Base-by-base conservation (phyloP, 1,140 invertebrate genomes). In the Calephelis nemesis region DNA sequence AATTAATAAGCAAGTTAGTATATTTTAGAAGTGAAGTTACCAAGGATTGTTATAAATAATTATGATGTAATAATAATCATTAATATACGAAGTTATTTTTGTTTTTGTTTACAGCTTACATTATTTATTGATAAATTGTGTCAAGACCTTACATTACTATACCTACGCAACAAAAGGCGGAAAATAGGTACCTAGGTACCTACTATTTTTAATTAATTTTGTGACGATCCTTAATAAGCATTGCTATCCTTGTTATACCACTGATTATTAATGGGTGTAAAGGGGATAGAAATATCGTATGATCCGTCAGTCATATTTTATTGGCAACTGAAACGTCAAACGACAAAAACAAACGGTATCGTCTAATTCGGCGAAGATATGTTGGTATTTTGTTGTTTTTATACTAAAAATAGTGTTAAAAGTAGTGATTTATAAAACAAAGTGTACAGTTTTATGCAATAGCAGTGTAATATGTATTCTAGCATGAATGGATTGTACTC, bases 401-500 rank as follows among this genome's bases (percentile, higher is more conserved):
- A 74, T 68, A 60, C 63, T 70, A 68, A 66, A 73, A 75, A 75
- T 69, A 76, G 49, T 66, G 64, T 66, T 73, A 72, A 70, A 64
- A 70, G 42, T 62, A 47, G 50, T 77, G 70, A 62, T 65, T 71
- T 75, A 68, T 74, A 75, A 67, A 77, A 73, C 76, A 73, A 50
- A 63, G 71, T 69, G 69, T 69, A 68, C 73, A 62, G 69, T 71
- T 70, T 66, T 60, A 66, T 67, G 49, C 64, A 65, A 70, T 74
- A 63, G 13, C 62, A 60, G 58, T 72, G 39, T 40, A 85, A 74
- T 74, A 91, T 91, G 88, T 89, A 87, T 76, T 77, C 80, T 48
- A 74, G 74, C 9, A 86, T 91, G 78, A 89, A 88, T 64, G 88
- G 88, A 71, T 76, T 89, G 30, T 91, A 91, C 67, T 84, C 82